Conservation (phyloP, 2,888 invertebrate species). For the Apamea crenata region DNA sequence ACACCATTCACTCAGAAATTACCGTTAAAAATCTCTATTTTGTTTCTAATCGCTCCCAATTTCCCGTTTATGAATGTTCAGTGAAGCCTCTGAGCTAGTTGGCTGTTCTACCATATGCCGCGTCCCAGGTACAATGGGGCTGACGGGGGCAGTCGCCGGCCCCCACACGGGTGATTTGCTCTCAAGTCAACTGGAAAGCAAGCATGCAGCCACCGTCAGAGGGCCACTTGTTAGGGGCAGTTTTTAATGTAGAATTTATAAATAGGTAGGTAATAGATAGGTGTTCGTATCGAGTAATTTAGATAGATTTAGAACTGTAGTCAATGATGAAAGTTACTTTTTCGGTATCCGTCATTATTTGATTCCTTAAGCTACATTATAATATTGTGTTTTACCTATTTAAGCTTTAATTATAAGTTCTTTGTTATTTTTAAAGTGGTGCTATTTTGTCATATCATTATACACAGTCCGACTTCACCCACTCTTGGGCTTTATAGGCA, state of each 20-base stretch:
- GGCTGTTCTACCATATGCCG: conserved; percentile 36
- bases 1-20: neutral
- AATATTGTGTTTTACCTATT: neutral
- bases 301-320: neutral
- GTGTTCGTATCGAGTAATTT: neutral
- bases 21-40: neutral
- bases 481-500: neutral
- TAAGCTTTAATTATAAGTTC: neutral
- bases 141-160: conserved; percentile 38
- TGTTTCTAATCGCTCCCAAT: conserved; percentile 35
- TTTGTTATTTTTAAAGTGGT: neutral
- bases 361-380: neutral
- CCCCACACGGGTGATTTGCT: conserved; percentile 51
- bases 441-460: neutral
- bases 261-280: neutral
- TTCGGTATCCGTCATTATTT: neutral
- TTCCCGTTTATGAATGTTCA: conserved; percentile 43
- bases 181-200: conserved; percentile 55
- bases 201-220: conserved; percentile 7
- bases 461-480: neutral
- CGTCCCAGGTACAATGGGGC: conserved; percentile 43
- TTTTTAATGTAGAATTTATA: conserved; percentile 1
- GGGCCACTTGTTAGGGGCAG: conserved; percentile 14
- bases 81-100: conserved; percentile 38
- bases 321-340: neutral